Evolutionary conservation across 1,140 invertebrate genomes (phyloP), one percentile per base, ranked within the genome.

Genomic region (Phortica variegata): DNA sequence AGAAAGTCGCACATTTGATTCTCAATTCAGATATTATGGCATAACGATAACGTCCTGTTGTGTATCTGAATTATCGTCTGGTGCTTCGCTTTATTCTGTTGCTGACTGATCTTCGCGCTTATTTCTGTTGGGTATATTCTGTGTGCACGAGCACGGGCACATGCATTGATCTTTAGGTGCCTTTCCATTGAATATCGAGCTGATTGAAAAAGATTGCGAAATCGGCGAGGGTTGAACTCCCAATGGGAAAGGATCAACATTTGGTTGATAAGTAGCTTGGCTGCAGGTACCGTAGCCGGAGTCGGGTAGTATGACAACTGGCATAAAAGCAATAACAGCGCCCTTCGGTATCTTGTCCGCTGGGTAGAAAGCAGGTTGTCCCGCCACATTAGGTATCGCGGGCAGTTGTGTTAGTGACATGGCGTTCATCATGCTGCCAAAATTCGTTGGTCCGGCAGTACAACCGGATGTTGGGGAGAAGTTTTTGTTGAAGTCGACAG

Each of bases 221-320:
- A 66, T 65, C 6, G 53, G 32, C 2, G 61, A 54, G 0, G 70
- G 70, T 40, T 74, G 71, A 2, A 74, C 70, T 21, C 71, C 71
- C 49, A 73, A 46, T 29, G 71, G 63, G 54, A 68, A 65, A 15
- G 65, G 58, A 59, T 73, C 68, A 38, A 70, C 40, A 45, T 47
- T 59, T 32, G 62, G 55, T 33, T 61, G 40, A 61, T 38, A 65
- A 65, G 33, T 40, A 52, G 45, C 38, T 38, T 8, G 54, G 7
- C 66, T 53, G 47, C 70, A 72, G 42, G 55, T 69, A 15, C 52
- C 39, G 46, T 74, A 69, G 34, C 61, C 71, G 38, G 60, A 65
- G 44, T 81, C 80, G 12, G 82, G 82, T 60, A 82, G 77, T 46
- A 83, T 83, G 12, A 84, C 77, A 17, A 84, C 81, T 3, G 82